Evolutionary conservation across 2,797 vertebrate species (phyloP), one percentile per base, ranked within the genome.

Genomic region (Chloroceryle inda): DNA sequence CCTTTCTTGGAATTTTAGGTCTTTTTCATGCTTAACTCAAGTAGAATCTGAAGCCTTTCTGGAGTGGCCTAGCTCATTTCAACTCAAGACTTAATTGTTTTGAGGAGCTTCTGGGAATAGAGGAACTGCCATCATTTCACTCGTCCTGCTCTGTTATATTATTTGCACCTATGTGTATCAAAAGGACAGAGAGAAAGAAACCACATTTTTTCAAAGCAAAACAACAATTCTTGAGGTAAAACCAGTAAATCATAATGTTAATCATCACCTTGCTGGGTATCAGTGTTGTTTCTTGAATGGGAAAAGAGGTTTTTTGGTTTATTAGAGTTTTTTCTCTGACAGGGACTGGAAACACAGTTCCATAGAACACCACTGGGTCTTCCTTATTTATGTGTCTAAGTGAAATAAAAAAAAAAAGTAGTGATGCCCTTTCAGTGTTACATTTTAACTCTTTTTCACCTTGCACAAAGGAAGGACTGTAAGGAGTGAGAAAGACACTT

Each of bases 381-480:
- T 88, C 71, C 55, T 79, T 95, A 73, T 92, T 94, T 96, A 61
- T 53, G 17, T 37, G 11, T 83, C 71, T 64, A 80, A 78, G 55
- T 77, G 40, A 13, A 13, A 38, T 13, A 38, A 9, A 80, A 90
- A 89, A 72, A 72, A 78, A 88, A 50, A 66, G 23, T 37, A 55
- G 33, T 33, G 67, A 64, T 81, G 29, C 19, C 53, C 67, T 93
- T 95, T 76, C 52, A 95, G 33, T 4, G 5, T 95, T 80, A 71
- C 81, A 58, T 86, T 96, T 95, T 94, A 94, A 71, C 91, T 95
- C 79, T 73, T 97, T 73, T 92, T 73, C 42, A 56, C 90, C 96
- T 95, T 96, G 71, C 88, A 26, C 16, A 16, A 78, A 67, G 55
- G 59, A 96, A 67, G 83, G 62, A 67, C 53, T 87, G 42, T 76